phyloP scores from a whole-genome alignment of 2,888 invertebrate species.

The Machimus rusticus region DNA sequence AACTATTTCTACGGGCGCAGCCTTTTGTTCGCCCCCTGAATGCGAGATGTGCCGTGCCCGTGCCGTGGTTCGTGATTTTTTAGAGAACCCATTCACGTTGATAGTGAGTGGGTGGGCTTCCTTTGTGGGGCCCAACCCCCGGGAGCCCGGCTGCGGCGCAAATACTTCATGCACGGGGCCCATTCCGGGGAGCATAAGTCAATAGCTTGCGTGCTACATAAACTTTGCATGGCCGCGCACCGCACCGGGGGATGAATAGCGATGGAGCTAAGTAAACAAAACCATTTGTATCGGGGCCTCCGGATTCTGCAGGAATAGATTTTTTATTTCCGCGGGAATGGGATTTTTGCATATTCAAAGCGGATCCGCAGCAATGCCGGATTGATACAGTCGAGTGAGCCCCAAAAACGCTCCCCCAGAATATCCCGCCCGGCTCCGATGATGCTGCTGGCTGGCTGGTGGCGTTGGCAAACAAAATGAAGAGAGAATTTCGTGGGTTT shows the following conservation, averaged over 20 bases:
- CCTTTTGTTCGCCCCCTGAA: background rate
- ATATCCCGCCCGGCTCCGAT: background rate
- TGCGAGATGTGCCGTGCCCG: background rate
- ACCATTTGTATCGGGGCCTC: background rate
- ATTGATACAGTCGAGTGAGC: background rate
- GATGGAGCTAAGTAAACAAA: constrained; percentile 11
- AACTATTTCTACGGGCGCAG: constrained; percentile 9
- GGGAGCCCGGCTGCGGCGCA: background rate
- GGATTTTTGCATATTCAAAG: constrained; percentile 3
- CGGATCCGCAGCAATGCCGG: background rate
- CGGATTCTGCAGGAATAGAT: background rate
- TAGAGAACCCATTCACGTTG: background rate
- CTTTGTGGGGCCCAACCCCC: background rate
- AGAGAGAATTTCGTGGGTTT: background rate
- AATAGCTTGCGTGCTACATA: constrained; percentile 24
- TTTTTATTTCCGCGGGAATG: background rate
- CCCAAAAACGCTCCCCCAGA: background rate
- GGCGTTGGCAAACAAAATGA: background rate
- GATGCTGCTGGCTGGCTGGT: background rate
- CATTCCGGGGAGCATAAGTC: constrained; percentile 1
- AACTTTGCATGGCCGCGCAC: background rate
- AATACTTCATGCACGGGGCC: background rate
- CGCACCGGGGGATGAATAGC: background rate
- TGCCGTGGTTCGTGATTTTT: background rate
- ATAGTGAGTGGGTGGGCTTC: background rate